These are phyloP conservation scores for Odontamblyopus rebecca DNA, from an alignment of 2,797 vertebrate genomes.

Conservation along the genomic window DNA sequence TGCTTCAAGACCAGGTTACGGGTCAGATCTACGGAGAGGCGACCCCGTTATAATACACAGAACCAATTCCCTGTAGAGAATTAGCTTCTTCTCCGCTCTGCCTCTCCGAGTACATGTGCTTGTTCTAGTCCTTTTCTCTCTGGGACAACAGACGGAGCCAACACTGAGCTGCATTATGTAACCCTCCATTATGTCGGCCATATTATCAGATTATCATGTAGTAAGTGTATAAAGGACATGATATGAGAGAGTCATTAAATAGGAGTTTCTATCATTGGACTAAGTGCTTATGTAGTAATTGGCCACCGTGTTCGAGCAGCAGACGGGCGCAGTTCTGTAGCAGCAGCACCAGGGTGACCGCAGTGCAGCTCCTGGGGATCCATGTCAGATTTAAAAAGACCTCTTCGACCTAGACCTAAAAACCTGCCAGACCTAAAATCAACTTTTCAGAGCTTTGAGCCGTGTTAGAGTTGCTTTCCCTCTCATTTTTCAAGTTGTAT, in stretches of 20 bases:
- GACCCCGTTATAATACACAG: neutral
- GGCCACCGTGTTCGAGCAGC: slow-evolving; percentile 12
- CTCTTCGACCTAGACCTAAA: too few relatives aligned
- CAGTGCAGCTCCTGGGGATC: too few relatives aligned
- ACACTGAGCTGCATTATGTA: slow-evolving; percentile 59
- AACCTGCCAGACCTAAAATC: too few relatives aligned
- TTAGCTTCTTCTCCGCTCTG: neutral
- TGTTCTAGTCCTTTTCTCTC: slow-evolving; percentile 11
- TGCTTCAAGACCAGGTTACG: neutral
- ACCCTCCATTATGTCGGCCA: slow-evolving; percentile 48
- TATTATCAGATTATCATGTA: slow-evolving; percentile 60
- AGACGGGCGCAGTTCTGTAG: neutral
- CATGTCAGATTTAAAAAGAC: too few relatives aligned
- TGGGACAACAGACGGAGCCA: slow-evolving; percentile 44
- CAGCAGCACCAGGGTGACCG: too few relatives aligned
- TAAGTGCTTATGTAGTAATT: slow-evolving; percentile 20
- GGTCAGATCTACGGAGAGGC: neutral
- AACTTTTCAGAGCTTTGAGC: too few relatives aligned
- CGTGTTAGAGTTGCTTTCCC: too few relatives aligned
- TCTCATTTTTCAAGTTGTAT: too few relatives aligned
- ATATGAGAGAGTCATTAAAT: neutral
- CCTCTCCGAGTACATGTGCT: neutral
- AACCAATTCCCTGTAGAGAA: neutral
- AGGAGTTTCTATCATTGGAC: neutral
- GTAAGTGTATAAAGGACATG: slow-evolving; percentile 40